Evolutionary conservation across 2,113 vertebrate genomes (phyloP).

Genomic region (Oreochromis niloticus): DNA sequence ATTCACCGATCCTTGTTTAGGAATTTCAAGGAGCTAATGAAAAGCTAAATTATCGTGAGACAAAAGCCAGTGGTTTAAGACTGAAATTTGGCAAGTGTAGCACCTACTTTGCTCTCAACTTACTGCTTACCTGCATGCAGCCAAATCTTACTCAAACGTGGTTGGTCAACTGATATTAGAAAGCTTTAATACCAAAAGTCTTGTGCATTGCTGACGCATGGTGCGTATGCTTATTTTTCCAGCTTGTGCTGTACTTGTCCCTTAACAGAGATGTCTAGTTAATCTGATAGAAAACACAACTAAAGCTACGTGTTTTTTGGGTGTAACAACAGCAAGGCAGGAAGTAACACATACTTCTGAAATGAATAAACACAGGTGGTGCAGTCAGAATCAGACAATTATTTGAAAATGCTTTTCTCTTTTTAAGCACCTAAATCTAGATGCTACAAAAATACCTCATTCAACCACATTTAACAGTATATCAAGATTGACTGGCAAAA

Average conservation of each 20-base stretch:
- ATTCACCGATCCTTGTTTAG: not conserved
- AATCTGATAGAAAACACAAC: not conserved
- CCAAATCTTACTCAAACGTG: not conserved
- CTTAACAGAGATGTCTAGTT: not conserved
- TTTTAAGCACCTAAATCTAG: not conserved
- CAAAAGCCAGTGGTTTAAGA: not conserved
- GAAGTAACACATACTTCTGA: not conserved
- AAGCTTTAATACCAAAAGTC: not conserved
- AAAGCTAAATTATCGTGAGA: not conserved
- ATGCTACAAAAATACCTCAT: not conserved
- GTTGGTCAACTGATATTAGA: not conserved
- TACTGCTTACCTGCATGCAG: not conserved
- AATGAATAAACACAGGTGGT: not conserved
- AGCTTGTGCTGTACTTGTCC: not conserved
- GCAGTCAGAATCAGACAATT: not conserved
- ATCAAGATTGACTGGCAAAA: not conserved
- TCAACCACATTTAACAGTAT: not conserved
- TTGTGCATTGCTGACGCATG: accelerated
- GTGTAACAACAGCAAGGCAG: not conserved
- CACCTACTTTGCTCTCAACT: not conserved
- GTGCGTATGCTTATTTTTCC: not conserved
- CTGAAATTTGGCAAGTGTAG: not conserved
- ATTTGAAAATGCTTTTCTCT: not conserved
- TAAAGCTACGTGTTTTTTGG: not conserved
- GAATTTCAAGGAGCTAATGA: not conserved